Percentiles rank a stretch among this genome's conserved stretches.
Conservation (phyloP, 2,797 vertebrate genomes). For the Danio kyathit region DNA sequence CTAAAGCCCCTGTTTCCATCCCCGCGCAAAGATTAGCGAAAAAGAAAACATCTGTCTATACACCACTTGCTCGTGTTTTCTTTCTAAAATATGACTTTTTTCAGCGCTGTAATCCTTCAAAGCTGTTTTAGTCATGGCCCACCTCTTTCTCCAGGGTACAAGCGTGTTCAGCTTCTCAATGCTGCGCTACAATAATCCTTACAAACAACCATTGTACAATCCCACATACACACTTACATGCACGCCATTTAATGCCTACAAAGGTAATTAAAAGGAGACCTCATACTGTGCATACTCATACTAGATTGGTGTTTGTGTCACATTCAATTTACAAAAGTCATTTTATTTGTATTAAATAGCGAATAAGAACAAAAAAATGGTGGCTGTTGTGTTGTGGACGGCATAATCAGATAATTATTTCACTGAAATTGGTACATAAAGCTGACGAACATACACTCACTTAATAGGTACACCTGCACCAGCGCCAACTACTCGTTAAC, state of each 20-base stretch:
- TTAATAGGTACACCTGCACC: no score
- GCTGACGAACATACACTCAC: no score
- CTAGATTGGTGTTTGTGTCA: no score
- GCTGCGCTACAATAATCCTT: constrained; percentile 32
- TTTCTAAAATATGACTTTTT: constrained; percentile 37
- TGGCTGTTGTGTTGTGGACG: no score
- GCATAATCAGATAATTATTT: no score
- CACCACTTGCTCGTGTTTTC: constrained; percentile 69
- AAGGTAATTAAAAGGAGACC: not conserved
- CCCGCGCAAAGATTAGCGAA: constrained; percentile 40
- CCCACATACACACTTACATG: not conserved
- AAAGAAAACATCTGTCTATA: constrained; percentile 71
- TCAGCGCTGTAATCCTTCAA: constrained; percentile 41
- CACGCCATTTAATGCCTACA: not conserved
- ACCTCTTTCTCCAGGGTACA: constrained; percentile 28
- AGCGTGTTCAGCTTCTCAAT: not conserved
- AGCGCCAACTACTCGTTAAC: no score
- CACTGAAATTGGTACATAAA: no score
- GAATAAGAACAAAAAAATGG: no score
- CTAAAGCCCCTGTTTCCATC: constrained; percentile 50
- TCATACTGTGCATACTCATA: not conserved
- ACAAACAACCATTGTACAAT: constrained; percentile 23
- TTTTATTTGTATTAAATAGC: no score
- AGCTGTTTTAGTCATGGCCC: constrained; percentile 28
- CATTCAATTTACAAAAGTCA: no score